Percentiles rank a stretch among this genome's conserved stretches.
Conservation (phyloP, 2,888 invertebrate genomes). For the Diarsia rubi region DNA sequence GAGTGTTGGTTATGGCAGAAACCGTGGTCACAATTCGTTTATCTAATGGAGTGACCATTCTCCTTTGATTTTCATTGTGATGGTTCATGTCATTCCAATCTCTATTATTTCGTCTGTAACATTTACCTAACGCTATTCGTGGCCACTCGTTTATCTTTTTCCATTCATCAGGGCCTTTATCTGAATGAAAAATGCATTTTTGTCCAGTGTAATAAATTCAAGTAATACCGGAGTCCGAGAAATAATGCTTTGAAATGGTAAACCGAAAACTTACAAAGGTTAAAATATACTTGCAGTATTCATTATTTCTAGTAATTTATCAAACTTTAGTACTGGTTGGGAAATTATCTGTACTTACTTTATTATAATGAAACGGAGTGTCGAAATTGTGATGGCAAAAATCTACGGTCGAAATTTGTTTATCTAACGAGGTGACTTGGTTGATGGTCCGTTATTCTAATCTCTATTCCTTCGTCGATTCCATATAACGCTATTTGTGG, state of each 20-base stretch:
- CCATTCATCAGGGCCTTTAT: background rate
- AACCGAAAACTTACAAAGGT: slow-evolving; percentile 10
- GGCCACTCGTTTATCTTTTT: too few relatives aligned
- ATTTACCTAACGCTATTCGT: background rate
- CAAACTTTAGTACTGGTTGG: slow-evolving; percentile 1
- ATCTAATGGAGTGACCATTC: background rate
- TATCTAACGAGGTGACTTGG: background rate
- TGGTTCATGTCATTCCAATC: background rate
- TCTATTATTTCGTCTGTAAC: background rate
- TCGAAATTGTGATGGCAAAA: background rate
- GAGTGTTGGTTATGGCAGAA: background rate
- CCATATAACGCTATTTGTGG: background rate
- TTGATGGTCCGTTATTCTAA: background rate
- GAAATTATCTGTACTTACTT: background rate
- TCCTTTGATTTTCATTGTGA: background rate
- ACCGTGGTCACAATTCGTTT: background rate
- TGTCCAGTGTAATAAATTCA: slow-evolving; percentile 18
- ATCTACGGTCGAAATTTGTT: background rate
- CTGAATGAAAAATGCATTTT: slow-evolving; percentile 23
- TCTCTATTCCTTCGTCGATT: background rate
- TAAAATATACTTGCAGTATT: slow-evolving; percentile 20
- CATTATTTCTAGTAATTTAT: slow-evolving; percentile 30
- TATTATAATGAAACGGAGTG: background rate
- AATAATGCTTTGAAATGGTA: slow-evolving; percentile 32
- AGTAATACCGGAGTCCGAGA: slow-evolving; percentile 18